A percentile compares a stretch with the other conserved stretches of the same genome.
phyloP scores from a whole-genome alignment of 2,888 invertebrate species.

The Meloe dianella region DNA sequence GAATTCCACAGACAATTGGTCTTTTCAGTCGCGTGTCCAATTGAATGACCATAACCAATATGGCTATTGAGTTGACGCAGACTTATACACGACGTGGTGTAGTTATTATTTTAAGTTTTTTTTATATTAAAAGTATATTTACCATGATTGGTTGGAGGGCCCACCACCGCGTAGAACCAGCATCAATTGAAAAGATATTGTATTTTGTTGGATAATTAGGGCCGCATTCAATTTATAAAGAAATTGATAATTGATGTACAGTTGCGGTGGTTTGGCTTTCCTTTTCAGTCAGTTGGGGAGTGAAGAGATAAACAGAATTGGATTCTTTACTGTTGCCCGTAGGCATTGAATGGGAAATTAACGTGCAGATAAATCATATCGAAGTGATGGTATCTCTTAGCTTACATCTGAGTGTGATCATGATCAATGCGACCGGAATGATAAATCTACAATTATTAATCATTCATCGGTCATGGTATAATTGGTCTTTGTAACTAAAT shows the following conservation, averaged over 20 bases:
- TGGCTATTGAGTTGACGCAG: conserved; percentile 32
- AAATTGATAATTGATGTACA: conserved; percentile 6
- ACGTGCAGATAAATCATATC: conserved; percentile 52
- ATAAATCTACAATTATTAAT: conserved; percentile 58
- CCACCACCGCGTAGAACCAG: conserved; percentile 29
- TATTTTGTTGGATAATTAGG: conserved; percentile 26
- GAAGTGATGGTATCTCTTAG: conserved; percentile 47
- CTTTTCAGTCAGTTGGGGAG: not conserved
- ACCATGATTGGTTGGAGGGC: conserved; percentile 19
- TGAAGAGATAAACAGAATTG: not conserved
- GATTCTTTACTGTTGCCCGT: conserved; percentile 32
- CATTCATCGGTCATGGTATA: conserved; percentile 57
- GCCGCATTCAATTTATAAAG: conserved; percentile 24
- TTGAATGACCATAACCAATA: conserved; percentile 45
- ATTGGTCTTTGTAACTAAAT: conserved; percentile 37
- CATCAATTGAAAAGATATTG: conserved; percentile 21
- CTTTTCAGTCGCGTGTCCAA: conserved; percentile 46
- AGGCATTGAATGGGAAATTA: conserved; percentile 54
- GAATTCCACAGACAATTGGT: conserved; percentile 33
- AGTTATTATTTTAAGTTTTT: conserved; percentile 31
- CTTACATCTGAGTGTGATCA: conserved; percentile 51
- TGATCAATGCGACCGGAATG: conserved; percentile 54
- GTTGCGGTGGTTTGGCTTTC: not conserved
- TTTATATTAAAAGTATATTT: conserved; percentile 15
- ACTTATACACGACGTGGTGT: conserved; percentile 21